These are phyloP conservation scores for Osmerus eperlanus DNA, from an alignment of 2,113 vertebrate genomes.

Conservation along the genomic window DNA sequence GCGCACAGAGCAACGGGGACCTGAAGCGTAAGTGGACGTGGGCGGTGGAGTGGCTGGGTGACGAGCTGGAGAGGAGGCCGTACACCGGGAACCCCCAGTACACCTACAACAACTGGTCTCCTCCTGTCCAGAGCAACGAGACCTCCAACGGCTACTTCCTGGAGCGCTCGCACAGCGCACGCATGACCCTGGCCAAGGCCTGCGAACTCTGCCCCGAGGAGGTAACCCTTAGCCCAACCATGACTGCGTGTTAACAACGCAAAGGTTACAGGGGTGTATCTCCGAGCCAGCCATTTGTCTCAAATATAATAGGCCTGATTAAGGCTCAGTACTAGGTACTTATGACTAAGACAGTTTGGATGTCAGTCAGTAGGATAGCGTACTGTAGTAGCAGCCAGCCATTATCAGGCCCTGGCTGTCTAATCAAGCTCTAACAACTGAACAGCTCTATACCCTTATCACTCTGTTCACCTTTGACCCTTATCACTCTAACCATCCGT, in stretches of 20 bases:
- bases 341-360: neutral
- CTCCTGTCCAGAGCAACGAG: conserved; percentile 98
- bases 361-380: no score
- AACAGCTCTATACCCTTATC: no score
- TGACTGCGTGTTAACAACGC: neutral
- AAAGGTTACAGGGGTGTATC: neutral
- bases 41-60: conserved; percentile 98
- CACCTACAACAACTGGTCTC: conserved; percentile 99
- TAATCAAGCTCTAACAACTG: no score
- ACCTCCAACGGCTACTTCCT: conserved; percentile 99
- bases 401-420: no score
- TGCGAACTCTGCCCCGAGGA: conserved; percentile 98
- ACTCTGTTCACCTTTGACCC: no score
- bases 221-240: conserved; percentile 68
- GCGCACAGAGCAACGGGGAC: conserved; percentile 91
- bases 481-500: neutral
- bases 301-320: neutral
- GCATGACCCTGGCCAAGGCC: conserved; percentile 99
- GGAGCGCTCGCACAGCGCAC: conserved; percentile 97
- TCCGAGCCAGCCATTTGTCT: neutral
- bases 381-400: no score
- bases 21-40: conserved; percentile 99
- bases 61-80: conserved; percentile 93
- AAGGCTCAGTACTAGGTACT: neutral
- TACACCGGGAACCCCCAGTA: conserved; percentile 98